Evolutionary conservation across 2,113 vertebrate species (phyloP), one percentile per base, ranked within the genome.

Genomic region (Electrona antarctica): DNA sequence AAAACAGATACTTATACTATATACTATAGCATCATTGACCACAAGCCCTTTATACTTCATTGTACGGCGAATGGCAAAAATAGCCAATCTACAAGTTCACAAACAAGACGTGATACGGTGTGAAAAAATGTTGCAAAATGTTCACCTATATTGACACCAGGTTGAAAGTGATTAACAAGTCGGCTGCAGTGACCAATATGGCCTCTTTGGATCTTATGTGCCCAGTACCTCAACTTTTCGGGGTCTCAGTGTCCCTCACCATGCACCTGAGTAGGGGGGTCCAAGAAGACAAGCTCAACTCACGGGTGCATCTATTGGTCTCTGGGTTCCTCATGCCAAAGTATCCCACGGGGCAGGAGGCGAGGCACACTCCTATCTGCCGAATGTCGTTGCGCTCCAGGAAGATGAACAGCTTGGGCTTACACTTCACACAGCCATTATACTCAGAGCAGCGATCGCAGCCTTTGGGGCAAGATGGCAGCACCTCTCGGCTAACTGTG

Each of bases 231-330:
- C 33, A 56, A 62, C 47, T 54, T 48, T 60, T 45, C 62, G 12
- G 13, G 54, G 57, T 64, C 28, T 48, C 45, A n/a, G 33, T 51
- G 60, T 29, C 49, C 51, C 68, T 51, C 56, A 58, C 14, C 45
- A 2, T 58, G 69, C 59, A 5, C 3, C 6, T 57, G 2, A 21
- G 29, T 67, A 41, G 67, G 12, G 12, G 21, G 12, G 6, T 7
- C 7, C 52, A 46, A 2, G 75, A 62, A 10, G 15, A 12, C 46
- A 61, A 82, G 45, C 0, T 69, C 60, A 76, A 95, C 98, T 98
- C 92, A 99, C 98, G 97, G 87, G 94, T 96, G 92, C 98, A 99
- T 92, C 96, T 97, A 95, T 98, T 99, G 93, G 97, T 97, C 81
- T 97, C 97, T 0, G 95, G 96, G 60, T 95, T 97, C 85, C 98